Base-by-base conservation (phyloP, 1,140 invertebrate genomes). In the Mylabris phalerata region DNA sequence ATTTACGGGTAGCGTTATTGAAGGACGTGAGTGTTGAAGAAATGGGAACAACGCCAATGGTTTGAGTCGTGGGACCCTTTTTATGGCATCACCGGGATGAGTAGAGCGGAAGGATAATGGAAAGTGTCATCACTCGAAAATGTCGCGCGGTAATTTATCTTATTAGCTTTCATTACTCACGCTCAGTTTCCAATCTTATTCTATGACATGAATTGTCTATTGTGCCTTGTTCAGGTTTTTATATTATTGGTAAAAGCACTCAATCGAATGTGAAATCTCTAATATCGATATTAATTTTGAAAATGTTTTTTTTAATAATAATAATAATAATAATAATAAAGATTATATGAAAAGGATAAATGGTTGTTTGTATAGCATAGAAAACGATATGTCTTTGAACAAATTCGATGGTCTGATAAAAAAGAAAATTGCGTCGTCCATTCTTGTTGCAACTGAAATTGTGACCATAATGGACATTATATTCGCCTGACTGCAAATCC, bases 401-500 rank as follows among this genome's bases (percentile, higher is more conserved):
- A 32, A 7, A 32, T 32, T 32, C 32, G 32, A 32, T 32, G 32
- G 32, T 7, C 32, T 7, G 32, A 32, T 32, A 32, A 32, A 32
- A 32, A 32, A 19, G 32, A 32, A 32, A 32, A 32, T 32, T 32
- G 32, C 32, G 32, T 32, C 32, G 32, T 32, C 32, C 32, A 5
- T 32, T 32, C 32, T 32, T 52, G 50, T 42, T 52, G 40, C 27
- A 43, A 40, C 25, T 57, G 60, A 55, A 32, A 32, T 32, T 32
- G 32, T 32, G 32, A 32, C 32, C 55, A 63, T 63, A 63, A 63
- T 63, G 58, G 52, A 51, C 64, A 66, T 66, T 65, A 65, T 61
- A 65, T 65, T 65, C 64, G 61, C 61, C 60, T 58, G 57, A 56
- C 58, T 65, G 64, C 52, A 64, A 66, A 66, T 66, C 64, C 64